Conservation (phyloP, 1,140 invertebrate genomes). For the Nixonia krombeini region DNA sequence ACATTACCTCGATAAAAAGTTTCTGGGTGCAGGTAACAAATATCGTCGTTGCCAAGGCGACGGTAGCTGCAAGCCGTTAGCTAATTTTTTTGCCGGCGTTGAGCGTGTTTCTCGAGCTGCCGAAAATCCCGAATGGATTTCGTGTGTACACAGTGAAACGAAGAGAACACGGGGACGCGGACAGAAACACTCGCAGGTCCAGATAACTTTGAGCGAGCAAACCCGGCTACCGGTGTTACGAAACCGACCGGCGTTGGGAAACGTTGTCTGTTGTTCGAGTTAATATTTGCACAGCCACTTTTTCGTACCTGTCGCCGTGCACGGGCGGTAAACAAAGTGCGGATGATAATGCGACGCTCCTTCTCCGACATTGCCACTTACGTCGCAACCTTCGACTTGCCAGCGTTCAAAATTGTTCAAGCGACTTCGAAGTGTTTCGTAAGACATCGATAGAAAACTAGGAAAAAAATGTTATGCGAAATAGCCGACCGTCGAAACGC, state of each 20-base stretch:
- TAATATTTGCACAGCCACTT: constrained; percentile 53
- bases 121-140: not conserved
- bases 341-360: constrained; percentile 49
- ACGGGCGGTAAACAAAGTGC: constrained; percentile 46
- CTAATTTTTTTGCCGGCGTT: too few species aligned
- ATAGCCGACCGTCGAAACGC: constrained; percentile 17
- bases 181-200: constrained; percentile 48
- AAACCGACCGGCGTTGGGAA: constrained; percentile 50
- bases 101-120: not conserved
- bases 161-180: constrained; percentile 26
- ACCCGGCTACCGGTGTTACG: constrained; percentile 51
- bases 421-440: too few species aligned
- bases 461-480: too few species aligned
- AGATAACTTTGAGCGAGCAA: constrained; percentile 51
- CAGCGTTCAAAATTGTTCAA: too few species aligned
- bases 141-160: constrained; percentile 9
- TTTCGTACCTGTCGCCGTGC: constrained; percentile 48
- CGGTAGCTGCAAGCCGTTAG: too few species aligned
- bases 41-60: too few species aligned
- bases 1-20: too few species aligned
- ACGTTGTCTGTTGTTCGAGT: constrained; percentile 47
- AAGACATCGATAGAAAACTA: too few species aligned
- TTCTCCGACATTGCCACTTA: constrained; percentile 46
- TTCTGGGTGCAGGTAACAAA: too few species aligned
- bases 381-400: too few species aligned